Percentiles rank a stretch among this genome's conserved stretches.
phyloP scores from a whole-genome alignment of 2,113 vertebrate species.

The Lates calcarifer region DNA sequence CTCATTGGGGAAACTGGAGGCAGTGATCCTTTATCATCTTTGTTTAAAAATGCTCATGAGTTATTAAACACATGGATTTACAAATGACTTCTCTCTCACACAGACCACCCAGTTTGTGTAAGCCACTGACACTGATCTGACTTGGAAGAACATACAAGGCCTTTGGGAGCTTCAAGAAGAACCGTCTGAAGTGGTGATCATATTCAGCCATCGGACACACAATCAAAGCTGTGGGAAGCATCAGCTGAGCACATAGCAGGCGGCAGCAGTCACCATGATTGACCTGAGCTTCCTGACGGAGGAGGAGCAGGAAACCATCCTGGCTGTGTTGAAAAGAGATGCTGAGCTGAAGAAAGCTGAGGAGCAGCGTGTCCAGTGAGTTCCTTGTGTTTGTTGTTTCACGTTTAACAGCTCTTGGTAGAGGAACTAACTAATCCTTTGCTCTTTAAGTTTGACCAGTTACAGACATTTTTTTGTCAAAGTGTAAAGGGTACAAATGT shows the following conservation, averaged over 20 bases:
- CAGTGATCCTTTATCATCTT: background rate
- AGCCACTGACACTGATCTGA: background rate
- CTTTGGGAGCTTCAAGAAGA: constrained; percentile 7
- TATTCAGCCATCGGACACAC: background rate
- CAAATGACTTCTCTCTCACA: too few species aligned
- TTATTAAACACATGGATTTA: too few species aligned
- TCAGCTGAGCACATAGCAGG: background rate
- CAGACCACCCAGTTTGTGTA: background rate
- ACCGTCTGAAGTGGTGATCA: background rate
- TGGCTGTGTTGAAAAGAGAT: constrained; percentile 91
- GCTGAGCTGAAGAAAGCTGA: constrained; percentile 90
- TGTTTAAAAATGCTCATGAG: background rate
- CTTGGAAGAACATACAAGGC: background rate
- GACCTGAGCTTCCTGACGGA: constrained; percentile 94
- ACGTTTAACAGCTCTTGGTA: background rate
- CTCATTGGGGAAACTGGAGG: background rate
- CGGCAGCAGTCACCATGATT: constrained; percentile 86
- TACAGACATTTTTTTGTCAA: background rate
- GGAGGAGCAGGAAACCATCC: constrained; percentile 91
- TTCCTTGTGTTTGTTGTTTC: background rate
- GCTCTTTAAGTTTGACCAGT: background rate
- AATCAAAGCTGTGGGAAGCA: background rate
- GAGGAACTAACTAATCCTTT: background rate
- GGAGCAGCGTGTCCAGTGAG: constrained; percentile 91
- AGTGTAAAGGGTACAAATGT: background rate